Evolutionary conservation across 2,113 vertebrate species (phyloP).

Genomic region (Rana temporaria): DNA sequence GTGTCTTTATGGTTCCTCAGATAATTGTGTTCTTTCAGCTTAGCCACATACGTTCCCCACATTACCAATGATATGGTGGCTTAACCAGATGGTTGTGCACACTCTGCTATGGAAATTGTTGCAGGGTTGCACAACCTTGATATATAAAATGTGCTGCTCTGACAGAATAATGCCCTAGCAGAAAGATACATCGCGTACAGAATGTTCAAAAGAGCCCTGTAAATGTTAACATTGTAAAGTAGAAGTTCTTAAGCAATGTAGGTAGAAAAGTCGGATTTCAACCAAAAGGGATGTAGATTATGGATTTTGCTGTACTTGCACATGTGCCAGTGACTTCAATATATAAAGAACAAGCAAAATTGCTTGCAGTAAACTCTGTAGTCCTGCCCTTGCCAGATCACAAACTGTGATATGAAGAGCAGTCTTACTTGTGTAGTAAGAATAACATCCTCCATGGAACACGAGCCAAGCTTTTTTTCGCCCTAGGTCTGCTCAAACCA

Average conservation of each 20-base stretch:
- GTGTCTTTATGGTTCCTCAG: conserved; percentile 9
- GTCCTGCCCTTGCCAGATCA: not conserved
- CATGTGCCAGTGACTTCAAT: not conserved
- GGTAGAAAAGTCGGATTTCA: not conserved
- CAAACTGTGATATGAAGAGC: not conserved
- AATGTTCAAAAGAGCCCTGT: not conserved
- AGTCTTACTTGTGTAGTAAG: conserved; percentile 3
- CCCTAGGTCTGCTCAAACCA: not conserved
- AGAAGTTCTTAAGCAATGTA: not conserved
- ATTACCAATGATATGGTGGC: conserved; percentile 17
- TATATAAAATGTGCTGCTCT: conserved; percentile 16
- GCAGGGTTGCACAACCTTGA: not conserved
- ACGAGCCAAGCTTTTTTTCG: not conserved
- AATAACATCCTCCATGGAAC: conserved; percentile 6
- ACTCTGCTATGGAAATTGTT: conserved; percentile 10
- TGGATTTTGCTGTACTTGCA: not conserved
- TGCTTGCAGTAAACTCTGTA: not conserved
- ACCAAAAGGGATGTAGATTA: not conserved
- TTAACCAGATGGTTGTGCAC: conserved; percentile 23
- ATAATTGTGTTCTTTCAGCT: conserved; percentile 5
- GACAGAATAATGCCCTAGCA: not conserved
- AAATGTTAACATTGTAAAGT: not conserved
- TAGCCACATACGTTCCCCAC: conserved; percentile 18
- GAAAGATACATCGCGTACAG: not conserved
- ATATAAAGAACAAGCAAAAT: not conserved